Percentiles rank a stretch among this genome's conserved stretches.
Evolutionary conservation across 2,113 vertebrate genomes (phyloP).

Genomic region (Sceloporus undulatus): DNA sequence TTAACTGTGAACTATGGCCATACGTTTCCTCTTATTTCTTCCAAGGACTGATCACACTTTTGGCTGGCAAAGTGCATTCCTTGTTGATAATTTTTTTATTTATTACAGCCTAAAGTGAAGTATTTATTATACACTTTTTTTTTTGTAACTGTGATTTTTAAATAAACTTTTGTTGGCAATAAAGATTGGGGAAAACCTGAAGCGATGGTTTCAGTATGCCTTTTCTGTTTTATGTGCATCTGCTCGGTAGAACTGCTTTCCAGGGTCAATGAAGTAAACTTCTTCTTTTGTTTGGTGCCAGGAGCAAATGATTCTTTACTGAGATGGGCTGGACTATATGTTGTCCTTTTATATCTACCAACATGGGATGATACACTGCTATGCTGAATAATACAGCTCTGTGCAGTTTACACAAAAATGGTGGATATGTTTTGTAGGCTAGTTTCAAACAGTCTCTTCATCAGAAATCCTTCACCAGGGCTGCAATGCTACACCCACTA

Average conservation of each 20-base stretch:
- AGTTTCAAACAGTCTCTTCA: background rate
- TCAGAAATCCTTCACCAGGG: background rate
- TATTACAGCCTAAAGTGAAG: slow-evolving; percentile 94
- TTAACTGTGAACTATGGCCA: slow-evolving; percentile 87
- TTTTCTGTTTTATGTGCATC: background rate
- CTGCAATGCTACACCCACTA: background rate
- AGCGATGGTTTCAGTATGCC: background rate
- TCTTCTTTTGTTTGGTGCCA: background rate
- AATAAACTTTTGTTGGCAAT: slow-evolving; percentile 82
- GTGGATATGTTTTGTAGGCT: background rate
- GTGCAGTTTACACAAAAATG: background rate
- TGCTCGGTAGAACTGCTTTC: background rate
- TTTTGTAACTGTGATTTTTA: slow-evolving; percentile 77
- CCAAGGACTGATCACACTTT: slow-evolving; percentile 79
- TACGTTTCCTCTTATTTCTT: slow-evolving; percentile 70
- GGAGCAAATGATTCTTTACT: background rate
- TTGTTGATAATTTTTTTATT: slow-evolving; percentile 90
- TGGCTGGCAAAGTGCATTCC: slow-evolving; percentile 88
- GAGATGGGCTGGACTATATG: background rate
- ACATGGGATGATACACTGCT: too few relatives aligned
- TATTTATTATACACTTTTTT: slow-evolving; percentile 91
- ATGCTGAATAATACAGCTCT: background rate
- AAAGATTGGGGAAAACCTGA: slow-evolving; percentile 75
- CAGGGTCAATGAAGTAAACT: background rate
- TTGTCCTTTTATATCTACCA: background rate